phyloP scores from a whole-genome alignment of 2,888 invertebrate genomes.

The Hyles lineata region DNA sequence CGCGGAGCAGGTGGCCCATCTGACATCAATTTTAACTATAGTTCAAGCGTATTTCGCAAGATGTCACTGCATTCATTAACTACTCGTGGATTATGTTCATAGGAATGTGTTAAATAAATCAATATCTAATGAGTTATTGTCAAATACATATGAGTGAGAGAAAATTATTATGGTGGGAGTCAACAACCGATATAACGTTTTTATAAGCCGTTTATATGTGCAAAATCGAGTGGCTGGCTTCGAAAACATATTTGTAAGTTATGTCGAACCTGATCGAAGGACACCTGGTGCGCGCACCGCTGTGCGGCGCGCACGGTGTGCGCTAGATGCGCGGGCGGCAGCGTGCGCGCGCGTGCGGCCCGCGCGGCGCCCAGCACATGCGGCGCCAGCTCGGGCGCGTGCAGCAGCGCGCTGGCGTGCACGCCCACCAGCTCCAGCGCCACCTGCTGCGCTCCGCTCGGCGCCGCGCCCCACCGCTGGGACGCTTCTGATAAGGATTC shows the following conservation, averaged over 20 bases:
- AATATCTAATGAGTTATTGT: too few species aligned
- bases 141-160: too few species aligned
- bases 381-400: constrained; percentile 48
- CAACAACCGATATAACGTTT: too few species aligned
- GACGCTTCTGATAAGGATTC: constrained; percentile 52
- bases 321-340: constrained; percentile 40
- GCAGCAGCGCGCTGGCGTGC: constrained; percentile 53
- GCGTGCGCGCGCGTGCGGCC: constrained; percentile 40
- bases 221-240: too few species aligned
- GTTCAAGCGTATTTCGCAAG: neutral
- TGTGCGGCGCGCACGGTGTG: constrained; percentile 44
- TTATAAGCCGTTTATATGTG: too few species aligned
- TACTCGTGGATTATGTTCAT: too few species aligned
- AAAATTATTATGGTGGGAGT: too few species aligned
- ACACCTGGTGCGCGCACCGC: constrained; percentile 42
- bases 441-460: constrained; percentile 50
- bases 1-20: constrained; percentile 64
- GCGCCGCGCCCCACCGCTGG: constrained; percentile 50
- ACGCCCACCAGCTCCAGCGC: constrained; percentile 68
- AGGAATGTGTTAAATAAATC: too few species aligned
- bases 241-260: too few species aligned
- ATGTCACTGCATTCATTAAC: neutral
- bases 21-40: constrained; percentile 39
- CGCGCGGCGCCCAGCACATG: constrained; percentile 45
- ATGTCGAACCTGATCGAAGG: constrained; percentile 49